These are phyloP conservation scores for Nomada lathburiana DNA, from an alignment of 2,888 invertebrate species.

Conservation along the genomic window DNA sequence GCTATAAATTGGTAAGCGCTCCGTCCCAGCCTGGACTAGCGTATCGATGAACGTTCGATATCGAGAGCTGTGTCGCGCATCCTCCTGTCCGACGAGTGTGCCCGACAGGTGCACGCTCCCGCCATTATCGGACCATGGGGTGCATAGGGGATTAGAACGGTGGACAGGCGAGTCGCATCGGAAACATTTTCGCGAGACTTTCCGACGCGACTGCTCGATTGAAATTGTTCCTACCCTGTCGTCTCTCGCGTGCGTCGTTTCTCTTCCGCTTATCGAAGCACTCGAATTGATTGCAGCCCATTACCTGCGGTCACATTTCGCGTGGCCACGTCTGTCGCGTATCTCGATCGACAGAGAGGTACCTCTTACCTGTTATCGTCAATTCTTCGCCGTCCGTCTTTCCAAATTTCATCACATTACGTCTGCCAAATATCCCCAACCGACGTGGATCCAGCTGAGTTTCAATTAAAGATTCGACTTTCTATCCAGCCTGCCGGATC, in stretches of 20 bases:
- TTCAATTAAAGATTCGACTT: slow-evolving; percentile 23
- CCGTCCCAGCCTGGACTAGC: slow-evolving; percentile 23
- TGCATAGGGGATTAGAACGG: slow-evolving; percentile 69
- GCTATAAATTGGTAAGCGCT: slow-evolving; percentile 69
- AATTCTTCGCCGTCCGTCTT: no score
- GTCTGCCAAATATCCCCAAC: background rate
- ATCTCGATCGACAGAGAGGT: no score
- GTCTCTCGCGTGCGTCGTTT: no score
- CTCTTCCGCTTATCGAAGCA: no score
- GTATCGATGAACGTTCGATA: slow-evolving; percentile 26
- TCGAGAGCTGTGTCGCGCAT: slow-evolving; percentile 34
- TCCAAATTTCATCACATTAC: no score
- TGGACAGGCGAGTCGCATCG: slow-evolving; percentile 37
- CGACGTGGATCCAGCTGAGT: background rate
- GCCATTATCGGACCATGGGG: slow-evolving; percentile 65
- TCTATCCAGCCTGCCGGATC: background rate
- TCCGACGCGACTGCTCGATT: slow-evolving; percentile 36
- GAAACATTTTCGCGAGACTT: slow-evolving; percentile 38
- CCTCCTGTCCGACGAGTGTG: slow-evolving; percentile 37
- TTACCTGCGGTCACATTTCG: no score
- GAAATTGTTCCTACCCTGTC: background rate
- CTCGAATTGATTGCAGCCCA: no score
- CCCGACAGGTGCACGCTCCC: slow-evolving; percentile 70
- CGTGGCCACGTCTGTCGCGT: no score
- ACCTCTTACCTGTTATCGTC: no score